phyloP scores from a whole-genome alignment of 2,113 vertebrate species.

The Parus major region DNA sequence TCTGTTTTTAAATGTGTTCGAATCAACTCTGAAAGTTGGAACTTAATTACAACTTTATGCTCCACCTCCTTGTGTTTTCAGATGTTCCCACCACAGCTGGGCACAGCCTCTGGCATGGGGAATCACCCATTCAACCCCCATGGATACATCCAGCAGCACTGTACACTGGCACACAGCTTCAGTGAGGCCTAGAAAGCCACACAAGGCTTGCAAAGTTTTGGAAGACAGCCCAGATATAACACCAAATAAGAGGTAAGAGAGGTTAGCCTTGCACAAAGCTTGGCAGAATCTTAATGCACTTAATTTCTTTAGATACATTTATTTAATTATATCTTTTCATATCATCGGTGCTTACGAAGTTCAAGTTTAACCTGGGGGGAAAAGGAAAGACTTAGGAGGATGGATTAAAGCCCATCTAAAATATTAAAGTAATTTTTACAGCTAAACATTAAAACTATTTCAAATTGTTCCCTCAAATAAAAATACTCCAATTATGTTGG shows the following conservation, averaged over 20 bases:
- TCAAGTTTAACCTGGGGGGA: not conserved
- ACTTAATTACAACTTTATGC: not conserved
- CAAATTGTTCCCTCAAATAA: not conserved
- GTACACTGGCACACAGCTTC: not conserved
- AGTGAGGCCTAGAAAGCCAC: not conserved
- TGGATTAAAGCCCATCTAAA: not conserved
- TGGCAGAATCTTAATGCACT: not conserved
- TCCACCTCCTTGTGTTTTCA: not conserved
- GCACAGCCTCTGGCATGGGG: not conserved
- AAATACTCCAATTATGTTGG: not conserved
- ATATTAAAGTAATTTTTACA: not conserved
- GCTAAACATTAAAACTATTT: not conserved
- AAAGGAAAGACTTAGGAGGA: not conserved
- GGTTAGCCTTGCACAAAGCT: not conserved
- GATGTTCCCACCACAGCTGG: not conserved
- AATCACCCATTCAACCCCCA: not conserved
- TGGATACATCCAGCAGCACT: not conserved
- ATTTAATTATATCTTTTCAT: slow-evolving; percentile 28
- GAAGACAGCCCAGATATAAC: not conserved
- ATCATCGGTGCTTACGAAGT: not conserved
- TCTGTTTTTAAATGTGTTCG: not conserved
- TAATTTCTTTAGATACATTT: not conserved
- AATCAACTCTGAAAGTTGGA: not conserved
- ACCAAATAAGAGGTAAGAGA: not conserved
- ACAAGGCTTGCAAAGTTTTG: not conserved